Base-by-base conservation (phyloP, 2,888 invertebrate genomes). In the Lasioglossum oenotherae region DNA sequence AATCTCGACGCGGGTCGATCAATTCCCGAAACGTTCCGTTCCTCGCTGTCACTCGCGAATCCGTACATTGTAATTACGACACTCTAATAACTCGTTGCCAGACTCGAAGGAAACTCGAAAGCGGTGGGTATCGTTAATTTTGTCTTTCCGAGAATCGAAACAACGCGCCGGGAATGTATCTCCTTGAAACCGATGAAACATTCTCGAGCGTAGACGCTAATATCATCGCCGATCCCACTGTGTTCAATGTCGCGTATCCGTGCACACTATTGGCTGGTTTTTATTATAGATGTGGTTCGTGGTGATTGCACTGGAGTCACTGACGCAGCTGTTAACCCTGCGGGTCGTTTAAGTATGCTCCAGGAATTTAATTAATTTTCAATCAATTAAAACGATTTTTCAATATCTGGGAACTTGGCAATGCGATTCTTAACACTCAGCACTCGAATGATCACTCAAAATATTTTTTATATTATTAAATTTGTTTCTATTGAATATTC, bases 1-100 rank as follows among this genome's bases (percentile, higher is more conserved):
- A 69, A 82, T 80, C 74, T 67, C n/a, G 69, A 74, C 77, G 76
- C 60, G 71, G 82, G 46, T 57, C 77, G 82, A 89, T 89, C 89
- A 80, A 82, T 87, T 90, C 86, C 76, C 76, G 78, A 80, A 84
- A 85, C 85, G 87, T 91, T 90, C 23, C 84, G 87, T 88, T 86
- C 84, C 83, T 79, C 83, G 74, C 84, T 85, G 86, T 89, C 89
- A 84, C 81, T 85, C 81, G 73, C 78, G 84, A 86, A 79, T 86
- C 84, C 87, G 85, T 86, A 89, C 88, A 86, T 90, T 89, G 90
- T 91, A 88, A 90, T 91, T 91, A 90, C 90, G 87, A 89, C 89
- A 90, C 85, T 81, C 82, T 88, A 89, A 88, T 88, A 90, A 89
- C 81, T 88, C 82, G 85, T 85, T 82, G 84, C 83, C 82, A 67